phyloP scores from a whole-genome alignment of 2,888 invertebrate genomes.

The Eupithecia pulchellata region DNA sequence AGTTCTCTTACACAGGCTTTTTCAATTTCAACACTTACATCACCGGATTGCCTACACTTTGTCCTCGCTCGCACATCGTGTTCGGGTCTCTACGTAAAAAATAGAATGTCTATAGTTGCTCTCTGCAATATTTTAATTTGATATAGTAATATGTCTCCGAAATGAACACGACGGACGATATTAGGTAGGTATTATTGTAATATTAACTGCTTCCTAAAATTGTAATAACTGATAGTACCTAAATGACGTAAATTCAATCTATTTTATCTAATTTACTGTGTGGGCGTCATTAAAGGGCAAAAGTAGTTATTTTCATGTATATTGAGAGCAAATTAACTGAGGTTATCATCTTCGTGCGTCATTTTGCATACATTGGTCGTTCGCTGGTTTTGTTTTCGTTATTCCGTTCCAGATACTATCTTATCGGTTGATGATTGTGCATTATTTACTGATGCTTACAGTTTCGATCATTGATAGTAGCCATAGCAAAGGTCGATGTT shows the following conservation, averaged over 20 bases:
- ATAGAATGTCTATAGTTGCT: not conserved
- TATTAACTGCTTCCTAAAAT: conserved; percentile 3
- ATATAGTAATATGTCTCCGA: not conserved
- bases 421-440: conserved; percentile 8
- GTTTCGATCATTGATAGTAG: not conserved
- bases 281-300: conserved; percentile 50
- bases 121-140: not conserved
- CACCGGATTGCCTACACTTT: conserved; percentile 34
- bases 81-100: conserved; percentile 5
- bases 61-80: conserved; percentile 43
- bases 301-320: conserved; percentile 47
- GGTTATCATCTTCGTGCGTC: conserved; percentile 52
- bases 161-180: not conserved
- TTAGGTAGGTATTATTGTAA: not conserved
- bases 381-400: conserved; percentile 28
- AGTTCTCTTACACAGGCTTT: conserved; percentile 42
- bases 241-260: conserved; percentile 58
- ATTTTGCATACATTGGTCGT: conserved; percentile 34
- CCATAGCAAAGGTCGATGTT: not conserved
- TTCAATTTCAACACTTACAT: conserved; percentile 38
- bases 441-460: conserved; percentile 1
- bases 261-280: conserved; percentile 49
- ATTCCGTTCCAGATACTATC: conserved; percentile 5
- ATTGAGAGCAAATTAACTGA: conserved; percentile 45
- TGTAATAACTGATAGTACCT: conserved; percentile 39